Evolutionary conservation across 2,888 invertebrate genomes (phyloP).

Genomic region (Euzophera pinguis): DNA sequence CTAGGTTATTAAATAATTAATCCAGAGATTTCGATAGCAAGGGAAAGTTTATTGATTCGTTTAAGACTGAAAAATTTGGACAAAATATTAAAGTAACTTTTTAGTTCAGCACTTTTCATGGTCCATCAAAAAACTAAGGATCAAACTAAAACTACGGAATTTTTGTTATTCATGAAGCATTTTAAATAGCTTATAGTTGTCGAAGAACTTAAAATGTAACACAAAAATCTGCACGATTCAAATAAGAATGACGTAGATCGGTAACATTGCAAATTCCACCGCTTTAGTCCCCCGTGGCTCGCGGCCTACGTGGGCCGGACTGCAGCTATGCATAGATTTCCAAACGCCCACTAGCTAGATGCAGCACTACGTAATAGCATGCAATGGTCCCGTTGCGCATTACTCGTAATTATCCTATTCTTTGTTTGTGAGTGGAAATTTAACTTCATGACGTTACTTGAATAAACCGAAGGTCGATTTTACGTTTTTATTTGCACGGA

Average conservation of each 20-base stretch:
- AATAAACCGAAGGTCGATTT: conserved; percentile 6
- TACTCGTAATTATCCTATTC: conserved; percentile 28
- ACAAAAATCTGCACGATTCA: background rate
- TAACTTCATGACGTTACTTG: conserved; percentile 11
- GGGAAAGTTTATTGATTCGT: no score
- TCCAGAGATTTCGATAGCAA: no score
- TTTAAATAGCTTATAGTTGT: no score
- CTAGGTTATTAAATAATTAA: no score
- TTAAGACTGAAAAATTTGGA: no score
- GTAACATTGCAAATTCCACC: background rate
- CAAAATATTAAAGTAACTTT: no score
- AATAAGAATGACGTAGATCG: background rate
- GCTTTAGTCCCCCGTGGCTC: conserved; percentile 24
- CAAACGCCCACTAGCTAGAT: conserved; percentile 32
- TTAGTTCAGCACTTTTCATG: no score
- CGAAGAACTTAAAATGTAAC: background rate
- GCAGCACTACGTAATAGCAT: conserved; percentile 47
- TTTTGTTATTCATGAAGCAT: no score
- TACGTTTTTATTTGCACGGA: conserved; percentile 2
- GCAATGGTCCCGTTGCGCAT: conserved; percentile 42
- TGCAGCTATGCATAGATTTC: conserved; percentile 23
- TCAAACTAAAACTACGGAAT: no score
- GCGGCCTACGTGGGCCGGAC: conserved; percentile 33
- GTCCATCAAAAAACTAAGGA: no score
- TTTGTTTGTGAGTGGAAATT: conserved; percentile 11